Conservation (phyloP, 2,888 invertebrate species). For the Phytoseiulus persimilis region DNA sequence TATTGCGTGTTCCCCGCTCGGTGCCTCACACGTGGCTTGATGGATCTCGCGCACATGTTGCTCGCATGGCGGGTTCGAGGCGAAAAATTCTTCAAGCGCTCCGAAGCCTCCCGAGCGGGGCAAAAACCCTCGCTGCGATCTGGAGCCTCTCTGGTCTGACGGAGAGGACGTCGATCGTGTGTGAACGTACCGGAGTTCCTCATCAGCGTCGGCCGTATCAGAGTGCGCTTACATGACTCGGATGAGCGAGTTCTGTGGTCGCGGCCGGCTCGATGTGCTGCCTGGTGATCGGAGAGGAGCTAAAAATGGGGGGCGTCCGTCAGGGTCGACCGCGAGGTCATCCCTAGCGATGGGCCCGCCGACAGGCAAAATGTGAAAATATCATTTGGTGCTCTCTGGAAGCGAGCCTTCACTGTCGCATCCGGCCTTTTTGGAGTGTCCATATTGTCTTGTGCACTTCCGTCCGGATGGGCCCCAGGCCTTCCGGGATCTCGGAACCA, state of each 20-base stretch:
- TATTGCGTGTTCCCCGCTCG: background rate
- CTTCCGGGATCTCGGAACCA: conserved; percentile 5
- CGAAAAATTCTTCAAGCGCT: background rate
- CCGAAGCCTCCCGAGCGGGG: background rate
- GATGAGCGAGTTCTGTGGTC: background rate
- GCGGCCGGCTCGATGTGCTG: background rate
- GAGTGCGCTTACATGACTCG: background rate
- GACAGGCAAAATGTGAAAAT: background rate
- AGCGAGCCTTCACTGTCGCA: background rate
- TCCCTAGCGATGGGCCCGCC: background rate
- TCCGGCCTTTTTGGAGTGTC: conserved; percentile 5
- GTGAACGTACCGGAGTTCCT: background rate
- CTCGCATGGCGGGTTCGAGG: background rate
- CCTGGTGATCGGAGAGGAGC: background rate
- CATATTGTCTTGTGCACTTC: conserved; percentile 5
- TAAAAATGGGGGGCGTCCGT: no score
- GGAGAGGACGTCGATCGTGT: background rate
- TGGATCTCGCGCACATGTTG: background rate
- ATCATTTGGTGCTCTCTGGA: background rate
- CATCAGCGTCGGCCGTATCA: background rate
- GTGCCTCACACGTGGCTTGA: background rate
- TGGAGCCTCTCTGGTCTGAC: no score
- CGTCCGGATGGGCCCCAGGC: background rate
- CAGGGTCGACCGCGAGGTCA: background rate
- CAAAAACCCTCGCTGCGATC: no score